Percentiles rank a stretch among this genome's conserved stretches.
Evolutionary conservation across 1,140 invertebrate species (phyloP).

Genomic region (Eciton burchellii): DNA sequence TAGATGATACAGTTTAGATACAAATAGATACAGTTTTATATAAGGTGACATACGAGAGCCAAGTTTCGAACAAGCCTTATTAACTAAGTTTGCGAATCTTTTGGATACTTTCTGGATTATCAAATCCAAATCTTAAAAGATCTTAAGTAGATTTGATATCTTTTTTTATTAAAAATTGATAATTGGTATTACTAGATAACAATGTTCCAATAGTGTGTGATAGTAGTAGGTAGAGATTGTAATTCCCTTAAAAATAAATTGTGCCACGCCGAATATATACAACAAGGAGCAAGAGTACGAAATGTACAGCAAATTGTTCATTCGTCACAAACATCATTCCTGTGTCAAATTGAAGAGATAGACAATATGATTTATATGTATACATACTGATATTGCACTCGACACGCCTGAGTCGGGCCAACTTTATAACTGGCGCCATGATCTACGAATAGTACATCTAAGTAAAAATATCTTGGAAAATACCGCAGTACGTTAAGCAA

Average conservation of each 20-base stretch:
- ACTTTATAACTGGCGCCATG: slow-evolving; percentile 54
- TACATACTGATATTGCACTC: neutral
- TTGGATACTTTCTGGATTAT: neutral
- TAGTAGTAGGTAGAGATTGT: neutral
- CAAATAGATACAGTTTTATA: no score
- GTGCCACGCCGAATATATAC: neutral
- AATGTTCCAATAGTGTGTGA: neutral
- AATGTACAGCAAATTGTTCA: slow-evolving; percentile 47
- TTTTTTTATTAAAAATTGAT: neutral
- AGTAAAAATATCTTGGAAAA: slow-evolving; percentile 65
- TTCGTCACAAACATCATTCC: neutral
- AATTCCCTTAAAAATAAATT: neutral
- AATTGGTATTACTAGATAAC: neutral
- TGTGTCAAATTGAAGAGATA: slow-evolving; percentile 18
- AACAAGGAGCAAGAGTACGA: no score
- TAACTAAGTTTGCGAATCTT: neutral
- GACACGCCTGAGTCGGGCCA: slow-evolving; percentile 45
- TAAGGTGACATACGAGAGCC: neutral
- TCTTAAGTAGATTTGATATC: neutral
- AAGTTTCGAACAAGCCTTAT: neutral
- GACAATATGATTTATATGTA: slow-evolving; percentile 3
- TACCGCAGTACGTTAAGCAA: slow-evolving; percentile 31
- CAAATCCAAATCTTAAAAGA: no score
- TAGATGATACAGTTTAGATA: neutral
- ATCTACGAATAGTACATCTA: slow-evolving; percentile 71